These are phyloP conservation scores for Dasyurus viverrinus DNA, from an alignment of 2,113 vertebrate species.

Conservation along the genomic window DNA sequence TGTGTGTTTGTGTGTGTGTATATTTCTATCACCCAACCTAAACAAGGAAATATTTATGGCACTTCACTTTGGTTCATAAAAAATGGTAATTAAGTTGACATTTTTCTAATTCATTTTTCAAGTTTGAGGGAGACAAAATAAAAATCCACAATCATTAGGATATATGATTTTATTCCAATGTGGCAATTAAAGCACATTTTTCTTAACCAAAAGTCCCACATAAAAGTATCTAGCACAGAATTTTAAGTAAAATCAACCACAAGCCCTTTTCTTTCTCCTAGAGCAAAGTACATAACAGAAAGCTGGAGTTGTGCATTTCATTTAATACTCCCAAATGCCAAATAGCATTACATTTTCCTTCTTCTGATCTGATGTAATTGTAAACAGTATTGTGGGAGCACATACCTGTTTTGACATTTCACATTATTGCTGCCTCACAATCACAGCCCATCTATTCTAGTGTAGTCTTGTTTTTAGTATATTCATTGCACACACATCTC, in stretches of 20 bases:
- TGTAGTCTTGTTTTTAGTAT: constrained; percentile 20
- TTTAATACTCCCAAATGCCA: constrained; percentile 14
- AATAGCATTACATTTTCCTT: constrained; percentile 1
- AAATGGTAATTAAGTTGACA: constrained; percentile 25
- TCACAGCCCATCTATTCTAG: constrained; percentile 16
- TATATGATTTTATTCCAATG: constrained; percentile 31
- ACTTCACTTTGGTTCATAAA: constrained; percentile 19
- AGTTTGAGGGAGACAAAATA: not conserved
- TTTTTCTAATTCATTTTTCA: constrained; percentile 34
- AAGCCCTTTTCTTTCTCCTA: not conserved
- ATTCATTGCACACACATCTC: constrained; percentile 53
- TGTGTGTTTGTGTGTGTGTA: too few species aligned
- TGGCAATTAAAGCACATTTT: constrained; percentile 20
- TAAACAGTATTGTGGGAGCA: constrained; percentile 10
- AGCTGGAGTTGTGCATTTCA: constrained; percentile 13
- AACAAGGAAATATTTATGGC: not conserved
- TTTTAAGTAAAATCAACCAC: constrained; percentile 7
- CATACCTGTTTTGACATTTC: constrained; percentile 42
- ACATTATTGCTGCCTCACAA: constrained; percentile 27
- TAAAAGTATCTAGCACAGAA: not conserved
- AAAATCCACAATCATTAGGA: not conserved
- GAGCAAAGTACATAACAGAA: constrained; percentile 20
- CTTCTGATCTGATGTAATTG: constrained; percentile 21
- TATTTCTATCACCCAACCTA: not conserved
- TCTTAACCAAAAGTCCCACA: constrained; percentile 7